Percentiles rank a stretch among this genome's conserved stretches.
Evolutionary conservation across 2,113 vertebrate genomes (phyloP).

Genomic region (Spizaetus ornatus): DNA sequence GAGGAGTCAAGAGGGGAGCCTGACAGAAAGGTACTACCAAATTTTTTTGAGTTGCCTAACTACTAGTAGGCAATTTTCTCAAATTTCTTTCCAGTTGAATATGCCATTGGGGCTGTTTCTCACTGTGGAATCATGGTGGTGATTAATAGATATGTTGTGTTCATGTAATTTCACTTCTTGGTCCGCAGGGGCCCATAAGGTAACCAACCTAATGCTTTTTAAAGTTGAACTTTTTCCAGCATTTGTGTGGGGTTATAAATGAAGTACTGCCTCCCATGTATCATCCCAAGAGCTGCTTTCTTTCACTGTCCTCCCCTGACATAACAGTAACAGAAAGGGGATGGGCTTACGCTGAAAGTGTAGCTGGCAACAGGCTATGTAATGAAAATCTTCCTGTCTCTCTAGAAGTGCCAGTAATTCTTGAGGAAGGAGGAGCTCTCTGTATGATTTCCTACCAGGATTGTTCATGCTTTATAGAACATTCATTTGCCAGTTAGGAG

Average conservation of each 20-base stretch:
- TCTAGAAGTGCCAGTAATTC: neutral
- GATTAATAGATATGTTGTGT: constrained; percentile 70
- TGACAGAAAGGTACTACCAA: neutral
- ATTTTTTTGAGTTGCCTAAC: neutral
- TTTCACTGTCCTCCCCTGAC: constrained; percentile 72
- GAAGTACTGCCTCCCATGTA: constrained; percentile 65
- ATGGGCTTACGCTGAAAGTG: constrained; percentile 10
- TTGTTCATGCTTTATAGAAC: neutral
- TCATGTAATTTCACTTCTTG: constrained; percentile 57
- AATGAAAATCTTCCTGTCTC: constrained; percentile 35
- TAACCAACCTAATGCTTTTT: constrained; percentile 68
- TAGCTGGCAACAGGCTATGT: constrained; percentile 23
- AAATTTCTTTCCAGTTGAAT: constrained; percentile 6
- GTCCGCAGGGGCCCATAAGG: constrained; percentile 65
- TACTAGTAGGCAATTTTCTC: constrained; percentile 11
- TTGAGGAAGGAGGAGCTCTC: neutral
- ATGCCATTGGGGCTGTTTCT: constrained; percentile 24
- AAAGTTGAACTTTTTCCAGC: constrained; percentile 69
- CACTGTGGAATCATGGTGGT: constrained; percentile 53
- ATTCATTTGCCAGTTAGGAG: neutral
- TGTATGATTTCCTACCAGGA: neutral
- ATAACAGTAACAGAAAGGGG: constrained; percentile 51
- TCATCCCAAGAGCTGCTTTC: constrained; percentile 72
- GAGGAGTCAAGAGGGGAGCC: neutral
- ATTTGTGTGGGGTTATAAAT: constrained; percentile 67